phyloP scores from a whole-genome alignment of 2,113 vertebrate species.

The Cynopterus brachyotis region DNA sequence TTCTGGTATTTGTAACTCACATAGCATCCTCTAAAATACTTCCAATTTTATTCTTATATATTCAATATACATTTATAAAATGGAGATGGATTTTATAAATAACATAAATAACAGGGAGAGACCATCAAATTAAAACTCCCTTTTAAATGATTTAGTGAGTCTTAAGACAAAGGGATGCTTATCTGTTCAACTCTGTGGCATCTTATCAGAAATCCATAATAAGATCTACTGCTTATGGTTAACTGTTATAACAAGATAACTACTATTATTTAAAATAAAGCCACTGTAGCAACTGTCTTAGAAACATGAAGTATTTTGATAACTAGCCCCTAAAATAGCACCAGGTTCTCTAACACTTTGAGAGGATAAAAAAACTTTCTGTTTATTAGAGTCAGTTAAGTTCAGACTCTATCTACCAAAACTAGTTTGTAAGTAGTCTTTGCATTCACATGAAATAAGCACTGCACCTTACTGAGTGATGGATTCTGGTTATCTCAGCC shows the following conservation, averaged over 20 bases:
- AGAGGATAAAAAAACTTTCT: not conserved
- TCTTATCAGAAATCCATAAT: slow-evolving; percentile 18
- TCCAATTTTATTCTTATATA: not conserved
- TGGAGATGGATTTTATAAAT: slow-evolving; percentile 19
- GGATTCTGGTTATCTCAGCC: not conserved
- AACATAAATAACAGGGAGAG: not conserved
- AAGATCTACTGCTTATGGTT: not conserved
- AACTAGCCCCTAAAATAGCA: not conserved
- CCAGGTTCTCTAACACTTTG: not conserved
- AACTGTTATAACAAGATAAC: not conserved
- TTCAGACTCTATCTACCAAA: not conserved
- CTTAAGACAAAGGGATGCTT: slow-evolving; percentile 33
- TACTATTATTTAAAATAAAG: not conserved
- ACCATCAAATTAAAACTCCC: slow-evolving; percentile 27
- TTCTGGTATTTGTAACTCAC: not conserved
- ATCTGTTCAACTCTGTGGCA: not conserved
- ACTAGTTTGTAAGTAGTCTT: not conserved
- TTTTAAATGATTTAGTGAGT: not conserved
- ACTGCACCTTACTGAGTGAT: not conserved
- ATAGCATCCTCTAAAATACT: not conserved
- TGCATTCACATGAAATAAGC: not conserved
- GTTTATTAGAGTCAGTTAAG: not conserved
- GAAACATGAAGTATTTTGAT: slow-evolving; percentile 1
- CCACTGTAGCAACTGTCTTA: not conserved
- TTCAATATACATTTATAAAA: slow-evolving; percentile 28